Evolutionary conservation across 2,888 invertebrate species (phyloP).

Genomic region (Pyrrhopygopsis socrates): DNA sequence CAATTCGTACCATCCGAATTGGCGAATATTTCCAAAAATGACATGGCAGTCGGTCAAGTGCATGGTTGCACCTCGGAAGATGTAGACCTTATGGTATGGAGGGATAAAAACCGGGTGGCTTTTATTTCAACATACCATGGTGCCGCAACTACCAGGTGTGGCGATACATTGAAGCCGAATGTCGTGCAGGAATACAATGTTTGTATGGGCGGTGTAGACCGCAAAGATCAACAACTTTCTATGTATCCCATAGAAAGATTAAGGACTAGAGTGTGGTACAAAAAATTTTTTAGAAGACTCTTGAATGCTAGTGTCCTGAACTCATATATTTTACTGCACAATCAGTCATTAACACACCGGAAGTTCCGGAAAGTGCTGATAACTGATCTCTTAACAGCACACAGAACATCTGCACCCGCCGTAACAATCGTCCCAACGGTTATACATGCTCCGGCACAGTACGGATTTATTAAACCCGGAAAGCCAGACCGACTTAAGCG

Average conservation of each 20-base stretch:
- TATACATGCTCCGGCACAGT: constrained; percentile 2
- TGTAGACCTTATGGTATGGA: constrained; percentile 87
- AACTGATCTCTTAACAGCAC: constrained; percentile 9
- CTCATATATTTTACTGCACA: constrained; percentile 38
- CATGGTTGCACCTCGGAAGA: constrained; percentile 65
- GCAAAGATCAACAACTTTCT: constrained; percentile 68
- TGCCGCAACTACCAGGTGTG: background rate
- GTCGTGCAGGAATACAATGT: constrained; percentile 68
- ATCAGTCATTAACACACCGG: constrained; percentile 37
- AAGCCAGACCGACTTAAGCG: constrained; percentile 5
- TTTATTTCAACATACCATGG: constrained; percentile 14
- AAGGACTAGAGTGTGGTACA: constrained; percentile 77
- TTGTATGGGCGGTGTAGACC: constrained; percentile 70
- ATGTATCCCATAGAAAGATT: constrained; percentile 79
- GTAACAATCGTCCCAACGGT: background rate
- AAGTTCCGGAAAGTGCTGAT: constrained; percentile 54
- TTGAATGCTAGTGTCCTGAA: constrained; percentile 70
- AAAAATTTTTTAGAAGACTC: constrained; percentile 70
- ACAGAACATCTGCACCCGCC: background rate
- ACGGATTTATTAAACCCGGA: constrained; percentile 5
- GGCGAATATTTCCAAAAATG: constrained; percentile 40
- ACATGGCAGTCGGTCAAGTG: constrained; percentile 69
- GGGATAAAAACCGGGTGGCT: constrained; percentile 25
- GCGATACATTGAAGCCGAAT: constrained; percentile 36
- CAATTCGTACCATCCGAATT: constrained; percentile 76